Base-by-base conservation (phyloP, 2,888 invertebrate genomes). In the Bhutanitis thaidina region DNA sequence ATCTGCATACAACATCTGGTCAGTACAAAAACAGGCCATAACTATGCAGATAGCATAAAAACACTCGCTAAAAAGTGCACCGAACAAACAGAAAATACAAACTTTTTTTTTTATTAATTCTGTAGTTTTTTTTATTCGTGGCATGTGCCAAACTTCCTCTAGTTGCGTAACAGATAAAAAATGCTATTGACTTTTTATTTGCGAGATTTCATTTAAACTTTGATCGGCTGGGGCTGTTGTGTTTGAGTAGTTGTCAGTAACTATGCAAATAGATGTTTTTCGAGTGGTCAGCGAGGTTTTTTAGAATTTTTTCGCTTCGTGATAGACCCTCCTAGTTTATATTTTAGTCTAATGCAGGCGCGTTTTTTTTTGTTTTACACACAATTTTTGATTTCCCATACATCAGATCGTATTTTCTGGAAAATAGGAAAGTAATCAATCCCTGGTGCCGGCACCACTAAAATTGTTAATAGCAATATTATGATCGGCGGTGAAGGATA, bases 1-100 rank as follows among this genome's bases (percentile, higher is more conserved):
- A 87, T 89, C 86, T 88, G 88, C 88, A 89, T 89, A 86, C 69
- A 76, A 77, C 88, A 88, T 84, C 86, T 89, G 88, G 85, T 73
- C 78, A 77, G 59, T 75, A 73, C 65, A 78, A 81, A 81, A 82
- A 81, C 75, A 64, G 37, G 29, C 45, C 36, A 30, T 43, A 34
- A 54, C 61, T 73, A 74, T 71, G 70, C 69, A 71, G 68, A 71
- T 67, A 65, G 65, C 67, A 69, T 68, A 78, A 80, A 84, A 81
- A 70, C 57, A 68, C 63, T 68, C 62, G 80, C 79, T 84, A 83
- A 86, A 86, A 88, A 79, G 77, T 71, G 68, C 70, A 71, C 67
- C 63, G 59, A 60, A 58, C 62, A 74, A 77, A 78, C 73, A 77
- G 36, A 69, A 73, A 74, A 71, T 67, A 64, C 63, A 55, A 62